Conservation (phyloP, 1,140 invertebrate genomes). For the Penaeus vannamei region DNA sequence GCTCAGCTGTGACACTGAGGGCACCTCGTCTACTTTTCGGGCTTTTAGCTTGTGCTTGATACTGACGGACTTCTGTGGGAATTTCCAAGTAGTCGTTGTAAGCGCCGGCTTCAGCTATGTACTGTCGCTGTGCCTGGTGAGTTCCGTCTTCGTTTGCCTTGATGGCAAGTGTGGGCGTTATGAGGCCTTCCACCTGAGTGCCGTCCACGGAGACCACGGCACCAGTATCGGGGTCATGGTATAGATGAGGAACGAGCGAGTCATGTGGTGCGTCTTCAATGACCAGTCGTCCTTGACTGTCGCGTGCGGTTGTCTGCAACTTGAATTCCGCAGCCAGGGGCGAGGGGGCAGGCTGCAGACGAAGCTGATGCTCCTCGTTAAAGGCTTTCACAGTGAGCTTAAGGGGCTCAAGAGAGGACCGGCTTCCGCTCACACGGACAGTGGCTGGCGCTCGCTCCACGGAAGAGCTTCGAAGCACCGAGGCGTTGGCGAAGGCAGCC, state of each 20-base stretch:
- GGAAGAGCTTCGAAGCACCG: no score
- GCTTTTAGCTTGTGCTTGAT: neutral
- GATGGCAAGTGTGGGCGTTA: constrained; percentile 30
- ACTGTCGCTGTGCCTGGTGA: constrained; percentile 34
- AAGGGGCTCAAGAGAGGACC: no score
- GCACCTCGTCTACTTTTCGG: neutral
- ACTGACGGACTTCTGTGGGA: neutral
- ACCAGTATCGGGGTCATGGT: constrained; percentile 29
- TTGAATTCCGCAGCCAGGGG: constrained; percentile 15
- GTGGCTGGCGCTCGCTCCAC: no score
- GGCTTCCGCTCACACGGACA: no score
- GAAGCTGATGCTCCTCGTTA: constrained; percentile 20
- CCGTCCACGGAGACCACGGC: constrained; percentile 13
- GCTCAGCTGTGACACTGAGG: constrained; percentile 53
- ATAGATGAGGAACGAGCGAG: neutral
- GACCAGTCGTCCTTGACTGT: constrained; percentile 11
- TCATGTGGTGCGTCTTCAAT: constrained; percentile 16
- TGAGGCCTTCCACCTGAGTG: constrained; percentile 27
- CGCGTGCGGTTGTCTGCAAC: constrained; percentile 14
- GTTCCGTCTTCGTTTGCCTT: constrained; percentile 23
- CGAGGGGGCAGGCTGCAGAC: constrained; percentile 18
- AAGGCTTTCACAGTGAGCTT: constrained; percentile 43
- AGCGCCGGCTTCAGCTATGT: neutral
- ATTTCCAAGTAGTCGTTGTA: constrained; percentile 44
- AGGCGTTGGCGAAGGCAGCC: no score